Base-by-base conservation (phyloP, 2,888 invertebrate genomes). In the Drosophila stalkeri region DNA sequence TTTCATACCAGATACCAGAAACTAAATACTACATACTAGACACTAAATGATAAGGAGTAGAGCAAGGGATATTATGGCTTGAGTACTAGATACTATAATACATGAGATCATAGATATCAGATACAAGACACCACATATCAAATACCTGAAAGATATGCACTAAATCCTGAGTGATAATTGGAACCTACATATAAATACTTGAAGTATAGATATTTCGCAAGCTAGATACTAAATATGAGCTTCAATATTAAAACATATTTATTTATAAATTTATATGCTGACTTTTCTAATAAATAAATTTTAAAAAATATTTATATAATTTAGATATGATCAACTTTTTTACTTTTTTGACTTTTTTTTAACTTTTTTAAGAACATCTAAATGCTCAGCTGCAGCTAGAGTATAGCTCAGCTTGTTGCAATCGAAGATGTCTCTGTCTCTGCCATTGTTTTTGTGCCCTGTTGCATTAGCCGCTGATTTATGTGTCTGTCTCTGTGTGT, bases 351-450 rank as follows among this genome's bases (percentile, higher is more conserved):
- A n/a, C n/a, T n/a, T n/a, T n/a, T n/a, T n/a, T n/a, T 9, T 8
- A 43, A 11, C 43, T 11, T 18, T 4, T 2, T 3, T 23, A 2
- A 4, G 27, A 18, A 46, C 5, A 4, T 3, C 8, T 12, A n/a
- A 18, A 64, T 31, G 33, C 65, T 18, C 47, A 23, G 0, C 16
- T 9, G 6, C 9, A 35, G 23, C 6, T 41, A 69, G 60, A 12
- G 49, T 20, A 49, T 41, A 33, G 23, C 31, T 39, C 9, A 31
- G 49, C 60, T 39, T 39, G 60, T 39, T 47, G 20, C 76, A 46
- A 59, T 74, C 54, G 63, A 63, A 80, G 81, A 81, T 72, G 81
- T 72, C 67, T 72, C 55, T 72, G 61, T 55, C 39, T 63, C 35
- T 31, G 54, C 43, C 47, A 62, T 68, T 75, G 82, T 64, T 63